A percentile compares a stretch with the other conserved stretches of the same genome.
These are phyloP conservation scores for Standfussiana lucernea DNA, from an alignment of 2,888 invertebrate species.

Conservation along the genomic window DNA sequence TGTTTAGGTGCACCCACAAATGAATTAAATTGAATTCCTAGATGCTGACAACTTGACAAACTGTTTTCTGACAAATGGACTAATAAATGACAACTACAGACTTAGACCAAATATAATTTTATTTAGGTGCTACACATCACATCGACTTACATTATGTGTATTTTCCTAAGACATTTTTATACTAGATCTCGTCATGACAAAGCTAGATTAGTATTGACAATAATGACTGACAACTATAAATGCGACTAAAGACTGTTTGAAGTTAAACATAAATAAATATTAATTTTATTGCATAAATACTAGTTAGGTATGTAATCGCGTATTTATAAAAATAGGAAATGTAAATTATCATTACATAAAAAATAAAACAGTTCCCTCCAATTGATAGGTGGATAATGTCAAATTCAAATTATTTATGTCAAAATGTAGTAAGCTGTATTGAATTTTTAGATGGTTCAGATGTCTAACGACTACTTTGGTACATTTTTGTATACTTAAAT, in stretches of 20 bases:
- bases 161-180: constrained; percentile 34
- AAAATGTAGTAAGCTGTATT: neutral
- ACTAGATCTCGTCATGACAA: constrained; percentile 61
- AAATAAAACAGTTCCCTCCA: neutral
- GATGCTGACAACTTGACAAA: neutral
- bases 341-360: constrained; percentile 2
- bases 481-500: constrained; percentile 2
- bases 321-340: constrained; percentile 10
- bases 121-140: constrained; percentile 38
- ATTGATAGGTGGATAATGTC: neutral
- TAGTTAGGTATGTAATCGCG: constrained; percentile 17
- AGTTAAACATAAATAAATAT: constrained; percentile 17
- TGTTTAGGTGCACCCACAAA: neutral
- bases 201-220: constrained; percentile 49
- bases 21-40: too few relatives aligned
- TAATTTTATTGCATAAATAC: constrained; percentile 26
- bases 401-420: neutral
- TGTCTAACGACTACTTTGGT: constrained; percentile 6
- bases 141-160: constrained; percentile 36
- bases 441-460: constrained; percentile 1
- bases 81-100: constrained; percentile 23
- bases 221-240: constrained; percentile 38
- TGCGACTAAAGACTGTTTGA: constrained; percentile 61
- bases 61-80: neutral
- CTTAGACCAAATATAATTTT: constrained; percentile 56